Evolutionary conservation across 2,113 vertebrate genomes (phyloP), one percentile per base, ranked within the genome.

Genomic region (Eonycteris spelaea): DNA sequence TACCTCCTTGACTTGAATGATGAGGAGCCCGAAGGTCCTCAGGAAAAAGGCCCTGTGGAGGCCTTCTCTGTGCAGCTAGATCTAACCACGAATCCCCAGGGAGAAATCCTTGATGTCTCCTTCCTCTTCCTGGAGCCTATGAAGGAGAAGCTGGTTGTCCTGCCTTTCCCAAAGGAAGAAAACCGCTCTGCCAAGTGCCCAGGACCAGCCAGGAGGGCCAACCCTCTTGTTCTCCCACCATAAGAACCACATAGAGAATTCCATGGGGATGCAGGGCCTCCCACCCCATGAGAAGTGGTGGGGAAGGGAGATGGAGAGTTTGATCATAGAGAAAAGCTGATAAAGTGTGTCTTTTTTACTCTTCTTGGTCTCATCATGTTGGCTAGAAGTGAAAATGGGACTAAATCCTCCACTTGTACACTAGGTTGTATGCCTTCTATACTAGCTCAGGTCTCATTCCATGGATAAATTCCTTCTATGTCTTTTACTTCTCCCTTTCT

Each of bases 81-180:
- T 53, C 86, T 97, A 38, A 96, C 95, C 51, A 86, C 80, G 0
- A 26, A 95, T 30, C 90, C 95, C n/a, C 45, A 28, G 55, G 97
- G 96, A 79, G 79, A 90, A 21, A 11, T 1, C 1, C 1, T 97
- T 12, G 87, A 97, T 59, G 8, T 97, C 10, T 92, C 95, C 48
- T 97, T 74, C 83, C 91, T 93, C 68, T 95, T 96, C 84, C 3
- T 33, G 3, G 53, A 7, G 6, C 71, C 95, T 6, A 1, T 3
- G 40, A 38, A 92, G 26, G 1, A 71, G 85, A 51, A 75, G 55
- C 77, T 96, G 63, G 2, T 87, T 86, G 90, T 98, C 53, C 30
- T 98, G 43, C 96, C 97, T 92, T 98, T 98, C 96, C 98, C 98
- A 48, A 57, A 77, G 73, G 73, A 89, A 83, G 16, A 22, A 65